Base-by-base conservation (phyloP, 2,113 vertebrate genomes). In the Struthio camelus region DNA sequence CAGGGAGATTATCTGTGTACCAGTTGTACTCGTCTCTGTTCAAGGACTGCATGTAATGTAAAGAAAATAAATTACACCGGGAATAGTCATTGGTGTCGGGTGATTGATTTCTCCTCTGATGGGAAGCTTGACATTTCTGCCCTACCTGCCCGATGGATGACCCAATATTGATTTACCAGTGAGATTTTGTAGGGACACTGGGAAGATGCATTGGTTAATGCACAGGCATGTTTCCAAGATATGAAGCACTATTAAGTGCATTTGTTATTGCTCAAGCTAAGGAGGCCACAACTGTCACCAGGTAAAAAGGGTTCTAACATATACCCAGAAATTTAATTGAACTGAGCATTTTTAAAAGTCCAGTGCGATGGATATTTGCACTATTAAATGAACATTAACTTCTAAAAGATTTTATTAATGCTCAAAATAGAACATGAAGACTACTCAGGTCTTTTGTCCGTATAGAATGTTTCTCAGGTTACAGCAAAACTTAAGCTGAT, bases 31-130 rank as follows among this genome's bases (percentile, higher is more conserved):
- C 11, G 48, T 46, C 71, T 87, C 76, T 46, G 25, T 56, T 80
- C 0, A 1, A 93, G 85, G 69, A 76, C 69, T 81, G 50, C 69
- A 65, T 86, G 71, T 65, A 65, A 3, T 25, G 61, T 76, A 95
- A 90, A 81, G 82, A 90, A 95, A 97, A 95, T 65, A 88, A 93
- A 95, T 95, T 80, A 72, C 85, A 65, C 56, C 72, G 93, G 76
- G 87, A 93, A 91, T 80, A 94, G 93, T 91, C 89, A 72, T 3
- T 82, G 36, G 44, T 69, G 81, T 40, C 85, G 83, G 71, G 38
- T 91, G 81, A 94, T 90, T 85, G 96, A 96, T 97, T 90, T 88
- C 79, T 80, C 50, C 76, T 83, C 72, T 59, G 89, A 61, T 69
- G 81, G 42, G 87, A 95, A 96, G 82, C 7, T 16, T 94, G 89